Evolutionary conservation across 2,888 invertebrate species (phyloP), one percentile per base, ranked within the genome.

Genomic region (Sympetrum striolatum): DNA sequence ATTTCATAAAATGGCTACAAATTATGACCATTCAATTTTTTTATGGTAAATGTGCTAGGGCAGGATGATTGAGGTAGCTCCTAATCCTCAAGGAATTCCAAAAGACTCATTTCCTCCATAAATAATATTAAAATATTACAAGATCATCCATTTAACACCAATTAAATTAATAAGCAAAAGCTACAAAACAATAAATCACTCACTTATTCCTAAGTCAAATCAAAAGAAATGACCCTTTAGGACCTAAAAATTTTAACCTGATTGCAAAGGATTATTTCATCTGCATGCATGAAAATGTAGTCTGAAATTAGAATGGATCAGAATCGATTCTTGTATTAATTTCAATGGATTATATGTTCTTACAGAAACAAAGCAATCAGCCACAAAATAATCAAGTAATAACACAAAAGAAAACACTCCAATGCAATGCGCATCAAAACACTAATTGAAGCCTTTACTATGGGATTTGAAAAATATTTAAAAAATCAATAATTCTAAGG

Each of bases 71-170:
- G 86, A 86, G 86, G 86, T 86, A 86, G 86, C 37, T 86, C 25
- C 86, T 86, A 37, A 37, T 86, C 86, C 86, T 86, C 86, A 60
- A 22, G 60, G 86, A 86, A 60, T 39, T 86, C 37, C 86, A 60
- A 35, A 64, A 14, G 37, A 22, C 39, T 64, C n/a, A 37, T 22
- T 53, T 3, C 31, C 25, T 2, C 18, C 31, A 60, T 31, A 12
- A 60, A 64, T 12, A 12, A 73, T 31, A 22, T 31, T 73, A 3
- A 73, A 25, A 73, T 5, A 22, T 64, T 64, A 8, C n/a, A 73
- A 73, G 73, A 10, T 73, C 3, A 73, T 73, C 31, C 12, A 8
- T 31, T 73, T 31, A 8, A n/a, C 4, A 2, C 12, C 12, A 73
- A 31, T 31, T 31, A 31, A 73, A 73, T 73, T 12, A 73, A 8